A percentile compares a stretch with the other conserved stretches of the same genome.
phyloP scores from a whole-genome alignment of 2,113 vertebrate species.

The Ibidorhyncha struthersii region DNA sequence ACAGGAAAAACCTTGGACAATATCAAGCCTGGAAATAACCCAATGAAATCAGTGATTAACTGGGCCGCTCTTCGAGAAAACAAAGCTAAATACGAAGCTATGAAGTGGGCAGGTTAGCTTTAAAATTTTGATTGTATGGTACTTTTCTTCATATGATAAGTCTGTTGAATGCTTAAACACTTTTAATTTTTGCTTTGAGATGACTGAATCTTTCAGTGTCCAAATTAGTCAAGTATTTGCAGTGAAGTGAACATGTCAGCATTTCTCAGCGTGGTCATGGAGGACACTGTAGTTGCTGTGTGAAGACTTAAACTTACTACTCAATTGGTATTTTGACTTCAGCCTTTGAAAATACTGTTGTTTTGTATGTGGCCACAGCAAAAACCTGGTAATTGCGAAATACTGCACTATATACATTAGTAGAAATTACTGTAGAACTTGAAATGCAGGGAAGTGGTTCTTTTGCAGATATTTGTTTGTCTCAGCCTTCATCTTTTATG shows the following conservation, averaged over 20 bases:
- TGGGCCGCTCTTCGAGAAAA: constrained; percentile 87
- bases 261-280: not conserved
- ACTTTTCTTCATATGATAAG: not conserved
- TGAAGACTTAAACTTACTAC: not conserved
- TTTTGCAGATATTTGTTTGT: not conserved
- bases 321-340: not conserved
- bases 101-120: constrained; percentile 92
- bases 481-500: not conserved
- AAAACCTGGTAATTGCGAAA: not conserved
- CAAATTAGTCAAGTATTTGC: not conserved
- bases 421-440: not conserved
- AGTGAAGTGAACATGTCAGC: not conserved
- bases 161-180: not conserved
- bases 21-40: not conserved
- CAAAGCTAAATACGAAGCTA: constrained; percentile 81
- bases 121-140: not conserved
- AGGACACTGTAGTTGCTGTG: not conserved
- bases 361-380: not conserved
- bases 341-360: not conserved
- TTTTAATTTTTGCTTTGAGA: not conserved
- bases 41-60: constrained; percentile 71
- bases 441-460: not conserved
- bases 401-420: not conserved
- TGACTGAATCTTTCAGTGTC: not conserved
- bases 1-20: not conserved